Evolutionary conservation across 2,113 vertebrate genomes (phyloP).

Genomic region (Odocoileus virginianus): DNA sequence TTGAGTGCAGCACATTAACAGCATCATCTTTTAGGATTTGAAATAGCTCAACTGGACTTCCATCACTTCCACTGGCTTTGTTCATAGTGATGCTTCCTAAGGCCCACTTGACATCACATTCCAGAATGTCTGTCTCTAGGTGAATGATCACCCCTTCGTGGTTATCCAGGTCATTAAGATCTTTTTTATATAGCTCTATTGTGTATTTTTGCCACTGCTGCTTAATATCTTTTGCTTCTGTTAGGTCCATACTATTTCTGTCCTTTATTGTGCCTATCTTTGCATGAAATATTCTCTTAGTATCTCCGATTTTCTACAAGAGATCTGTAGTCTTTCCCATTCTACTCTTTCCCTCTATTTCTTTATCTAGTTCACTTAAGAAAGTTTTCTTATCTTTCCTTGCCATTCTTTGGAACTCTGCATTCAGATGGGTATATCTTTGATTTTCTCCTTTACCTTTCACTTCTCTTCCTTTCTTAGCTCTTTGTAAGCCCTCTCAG

Average conservation of each 20-base stretch:
- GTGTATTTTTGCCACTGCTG: background rate
- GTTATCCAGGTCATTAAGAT: background rate
- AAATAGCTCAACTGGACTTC: background rate
- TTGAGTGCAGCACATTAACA: background rate
- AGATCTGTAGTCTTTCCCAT: background rate
- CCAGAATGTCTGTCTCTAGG: background rate
- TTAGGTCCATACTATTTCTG: background rate
- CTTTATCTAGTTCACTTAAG: background rate
- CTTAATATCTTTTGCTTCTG: background rate
- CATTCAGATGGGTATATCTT: background rate
- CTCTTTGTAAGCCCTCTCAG: background rate
- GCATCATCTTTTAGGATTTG: background rate
- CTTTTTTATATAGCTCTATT: background rate
- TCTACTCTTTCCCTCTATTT: background rate
- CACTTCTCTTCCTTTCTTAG: background rate
- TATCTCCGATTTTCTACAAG: background rate
- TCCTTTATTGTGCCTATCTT: background rate
- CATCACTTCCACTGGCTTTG: background rate
- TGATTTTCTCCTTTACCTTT: background rate
- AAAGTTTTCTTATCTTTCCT: background rate
- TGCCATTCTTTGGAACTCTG: background rate
- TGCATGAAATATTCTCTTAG: background rate
- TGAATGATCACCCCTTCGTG: background rate
- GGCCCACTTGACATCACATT: background rate
- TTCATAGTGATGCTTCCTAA: background rate